Conservation (phyloP, 2,113 vertebrate species). For the Merops nubicus region DNA sequence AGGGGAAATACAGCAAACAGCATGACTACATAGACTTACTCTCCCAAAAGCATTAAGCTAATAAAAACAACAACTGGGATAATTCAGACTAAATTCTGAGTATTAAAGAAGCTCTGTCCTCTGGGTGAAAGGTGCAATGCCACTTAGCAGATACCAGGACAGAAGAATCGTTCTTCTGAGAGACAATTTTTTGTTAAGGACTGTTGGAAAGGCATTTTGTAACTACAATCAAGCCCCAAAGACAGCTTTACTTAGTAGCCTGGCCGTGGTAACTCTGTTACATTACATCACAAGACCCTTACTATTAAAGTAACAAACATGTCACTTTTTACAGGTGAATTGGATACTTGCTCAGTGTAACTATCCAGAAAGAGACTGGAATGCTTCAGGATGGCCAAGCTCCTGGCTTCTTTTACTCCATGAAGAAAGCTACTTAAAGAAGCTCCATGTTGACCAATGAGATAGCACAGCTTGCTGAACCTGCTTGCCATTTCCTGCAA, state of each 20-base stretch:
- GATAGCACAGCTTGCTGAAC: constrained; percentile 89
- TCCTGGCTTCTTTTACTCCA: constrained; percentile 83
- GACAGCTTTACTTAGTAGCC: background rate
- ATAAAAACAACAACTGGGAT: background rate
- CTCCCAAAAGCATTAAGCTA: background rate
- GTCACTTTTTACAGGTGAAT: background rate
- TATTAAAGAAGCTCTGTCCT: background rate
- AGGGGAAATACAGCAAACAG: background rate
- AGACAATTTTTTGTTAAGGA: background rate
- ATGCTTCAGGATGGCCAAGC: constrained; percentile 89
- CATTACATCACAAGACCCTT: background rate
- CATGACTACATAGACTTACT: background rate
- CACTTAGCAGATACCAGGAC: background rate
- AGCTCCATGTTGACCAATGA: constrained; percentile 91
- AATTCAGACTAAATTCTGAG: background rate
- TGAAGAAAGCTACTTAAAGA: constrained; percentile 89
- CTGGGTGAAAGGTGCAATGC: background rate
- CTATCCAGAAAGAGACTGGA: constrained; percentile 88
- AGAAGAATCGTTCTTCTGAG: background rate
- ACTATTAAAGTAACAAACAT: background rate
- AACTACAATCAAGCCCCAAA: background rate
- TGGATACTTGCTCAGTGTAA: constrained; percentile 86
- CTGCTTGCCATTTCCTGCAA: constrained; percentile 85
- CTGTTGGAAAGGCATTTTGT: background rate
- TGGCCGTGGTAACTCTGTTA: background rate